Conservation (phyloP, 2,797 vertebrate species). For the Huso huso region DNA sequence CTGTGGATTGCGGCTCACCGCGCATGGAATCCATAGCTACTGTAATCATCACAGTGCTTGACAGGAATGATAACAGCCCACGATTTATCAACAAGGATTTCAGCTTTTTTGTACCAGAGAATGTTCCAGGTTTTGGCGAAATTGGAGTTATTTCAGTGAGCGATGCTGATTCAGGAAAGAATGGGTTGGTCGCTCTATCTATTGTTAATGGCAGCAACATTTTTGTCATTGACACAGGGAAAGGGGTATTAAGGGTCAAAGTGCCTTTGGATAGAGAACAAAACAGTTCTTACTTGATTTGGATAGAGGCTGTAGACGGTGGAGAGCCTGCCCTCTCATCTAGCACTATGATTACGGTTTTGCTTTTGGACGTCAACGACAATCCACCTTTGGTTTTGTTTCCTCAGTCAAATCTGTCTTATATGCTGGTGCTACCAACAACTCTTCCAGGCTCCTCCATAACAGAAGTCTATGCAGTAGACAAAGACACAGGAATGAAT, state of each 20-base stretch:
- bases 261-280: slow-evolving; percentile 88
- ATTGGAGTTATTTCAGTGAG: slow-evolving; percentile 92
- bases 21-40: slow-evolving; percentile 84
- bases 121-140: slow-evolving; percentile 93
- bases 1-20: slow-evolving; percentile 80
- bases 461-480: slow-evolving; percentile 93
- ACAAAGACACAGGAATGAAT: slow-evolving; percentile 97
- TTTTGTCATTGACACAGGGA: slow-evolving; percentile 92
- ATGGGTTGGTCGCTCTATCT: slow-evolving; percentile 91
- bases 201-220: slow-evolving; percentile 91
- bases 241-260: slow-evolving; percentile 84
- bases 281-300: slow-evolving; percentile 86
- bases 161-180: slow-evolving; percentile 83
- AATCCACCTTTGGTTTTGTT: slow-evolving; percentile 93
- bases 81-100: slow-evolving; percentile 97
- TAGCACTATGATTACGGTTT: slow-evolving; percentile 84
- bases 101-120: slow-evolving; percentile 96
- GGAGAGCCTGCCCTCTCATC: slow-evolving; percentile 85
- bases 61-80: slow-evolving; percentile 96
- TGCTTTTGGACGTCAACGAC: slow-evolving; percentile 94
- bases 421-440: slow-evolving; percentile 83
- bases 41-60: slow-evolving; percentile 77
- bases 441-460: slow-evolving; percentile 90
- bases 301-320: slow-evolving; percentile 87
- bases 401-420: slow-evolving; percentile 95